Conservation (phyloP, 2,888 invertebrate species). For the Lepidochrysops patricia region DNA sequence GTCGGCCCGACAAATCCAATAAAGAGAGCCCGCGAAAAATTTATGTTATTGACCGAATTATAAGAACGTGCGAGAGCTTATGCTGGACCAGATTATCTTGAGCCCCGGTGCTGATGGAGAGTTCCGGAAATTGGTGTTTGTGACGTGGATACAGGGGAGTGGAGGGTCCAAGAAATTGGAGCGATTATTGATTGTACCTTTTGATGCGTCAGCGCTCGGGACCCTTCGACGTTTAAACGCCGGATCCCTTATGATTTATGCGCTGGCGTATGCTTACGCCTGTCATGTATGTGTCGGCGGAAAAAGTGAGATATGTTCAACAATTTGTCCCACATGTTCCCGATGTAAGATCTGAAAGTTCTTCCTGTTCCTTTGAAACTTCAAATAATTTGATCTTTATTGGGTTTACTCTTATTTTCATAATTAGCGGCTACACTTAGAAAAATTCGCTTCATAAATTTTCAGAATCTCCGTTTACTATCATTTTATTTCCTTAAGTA, state of each 20-base stretch:
- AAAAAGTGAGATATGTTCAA: slow-evolving; percentile 3
- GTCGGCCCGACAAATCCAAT: slow-evolving; percentile 61
- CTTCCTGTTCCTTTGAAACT: too few species aligned
- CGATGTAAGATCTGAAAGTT: background rate
- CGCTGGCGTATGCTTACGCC: slow-evolving; percentile 18
- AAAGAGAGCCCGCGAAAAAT: slow-evolving; percentile 63
- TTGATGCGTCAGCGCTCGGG: slow-evolving; percentile 57
- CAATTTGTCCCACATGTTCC: background rate
- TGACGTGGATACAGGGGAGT: slow-evolving; percentile 31
- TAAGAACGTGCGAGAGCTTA: slow-evolving; percentile 57
- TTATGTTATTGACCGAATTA: slow-evolving; percentile 71
- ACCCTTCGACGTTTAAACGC: slow-evolving; percentile 49
- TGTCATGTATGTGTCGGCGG: background rate
- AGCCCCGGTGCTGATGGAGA: slow-evolving; percentile 33
- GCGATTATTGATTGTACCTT: slow-evolving; percentile 63
- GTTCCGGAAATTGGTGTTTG: slow-evolving; percentile 30
- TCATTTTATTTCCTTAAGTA: too few species aligned
- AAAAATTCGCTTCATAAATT: too few species aligned
- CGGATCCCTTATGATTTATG: slow-evolving; percentile 34
- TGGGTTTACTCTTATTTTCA: too few species aligned
- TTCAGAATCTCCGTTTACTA: too few species aligned
- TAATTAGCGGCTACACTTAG: too few species aligned
- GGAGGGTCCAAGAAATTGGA: slow-evolving; percentile 44
- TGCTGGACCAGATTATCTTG: slow-evolving; percentile 39
- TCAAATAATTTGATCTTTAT: too few species aligned